Evolutionary conservation across 92 coral and sea anemone genomes (phyloP).

Genomic region (Porites divaricata): DNA sequence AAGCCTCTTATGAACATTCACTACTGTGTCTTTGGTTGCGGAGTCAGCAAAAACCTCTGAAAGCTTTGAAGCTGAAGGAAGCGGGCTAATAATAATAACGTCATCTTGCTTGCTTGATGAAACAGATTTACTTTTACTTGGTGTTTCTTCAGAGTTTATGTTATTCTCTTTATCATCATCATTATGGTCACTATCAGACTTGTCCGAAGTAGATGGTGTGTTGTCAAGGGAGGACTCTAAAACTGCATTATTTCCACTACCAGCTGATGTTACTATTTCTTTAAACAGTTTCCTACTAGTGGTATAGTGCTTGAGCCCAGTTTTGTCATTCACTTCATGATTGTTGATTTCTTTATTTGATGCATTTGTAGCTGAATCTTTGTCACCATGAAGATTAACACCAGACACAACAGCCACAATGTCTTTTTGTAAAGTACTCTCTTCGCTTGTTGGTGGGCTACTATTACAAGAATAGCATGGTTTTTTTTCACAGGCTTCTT

Average conservation of each 20-base stretch:
- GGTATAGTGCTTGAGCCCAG: background rate
- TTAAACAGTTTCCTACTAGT: conserved; percentile 25
- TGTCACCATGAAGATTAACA: conserved; percentile 9
- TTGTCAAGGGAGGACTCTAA: background rate
- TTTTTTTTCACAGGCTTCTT: conserved; percentile 64
- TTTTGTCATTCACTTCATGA: background rate
- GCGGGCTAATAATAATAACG: conserved; percentile 52
- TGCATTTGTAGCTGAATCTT: background rate
- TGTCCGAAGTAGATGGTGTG: conserved; percentile 35
- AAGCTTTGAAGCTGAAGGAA: conserved; percentile 53
- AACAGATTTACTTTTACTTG: conserved; percentile 11
- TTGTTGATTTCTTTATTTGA: background rate
- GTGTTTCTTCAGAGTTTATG: background rate
- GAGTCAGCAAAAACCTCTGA: conserved; percentile 70
- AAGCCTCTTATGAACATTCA: conserved; percentile 83
- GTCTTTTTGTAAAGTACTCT: background rate
- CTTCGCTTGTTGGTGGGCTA: background rate
- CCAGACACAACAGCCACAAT: conserved; percentile 40
- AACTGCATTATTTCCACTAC: background rate
- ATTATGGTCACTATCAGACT: conserved; percentile 42
- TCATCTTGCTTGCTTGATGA: conserved; percentile 17
- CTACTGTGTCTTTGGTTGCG: conserved; percentile 74
- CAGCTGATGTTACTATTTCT: background rate
- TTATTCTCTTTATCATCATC: background rate
- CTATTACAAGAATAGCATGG: conserved; percentile 27